Conservation (phyloP, 2,113 vertebrate genomes). For the Pundamilia nyererei region DNA sequence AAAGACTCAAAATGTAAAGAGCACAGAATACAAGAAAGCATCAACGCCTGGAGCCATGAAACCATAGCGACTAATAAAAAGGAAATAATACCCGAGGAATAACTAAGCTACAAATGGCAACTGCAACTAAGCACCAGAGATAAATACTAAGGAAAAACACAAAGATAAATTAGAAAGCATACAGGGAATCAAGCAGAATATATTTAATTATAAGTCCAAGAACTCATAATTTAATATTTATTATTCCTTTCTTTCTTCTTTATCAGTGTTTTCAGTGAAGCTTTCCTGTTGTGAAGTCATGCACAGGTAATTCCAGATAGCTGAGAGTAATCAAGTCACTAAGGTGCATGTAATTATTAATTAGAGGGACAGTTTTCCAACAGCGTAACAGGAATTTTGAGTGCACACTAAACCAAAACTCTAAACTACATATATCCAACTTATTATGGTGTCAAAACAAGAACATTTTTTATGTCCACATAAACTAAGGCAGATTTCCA, state of each 20-base stretch:
- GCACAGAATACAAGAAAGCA: background rate
- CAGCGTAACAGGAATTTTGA: accelerated
- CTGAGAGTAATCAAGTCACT: background rate
- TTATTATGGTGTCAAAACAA: background rate
- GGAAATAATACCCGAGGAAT: background rate
- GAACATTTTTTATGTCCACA: accelerated
- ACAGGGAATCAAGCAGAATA: background rate
- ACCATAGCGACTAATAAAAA: background rate
- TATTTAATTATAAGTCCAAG: background rate
- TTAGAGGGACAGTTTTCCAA: background rate
- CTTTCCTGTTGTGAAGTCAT: background rate
- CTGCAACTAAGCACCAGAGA: background rate
- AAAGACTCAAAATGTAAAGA: background rate
- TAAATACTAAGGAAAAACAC: background rate
- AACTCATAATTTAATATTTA: background rate
- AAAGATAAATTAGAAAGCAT: background rate
- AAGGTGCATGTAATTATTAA: background rate
- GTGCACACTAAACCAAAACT: background rate
- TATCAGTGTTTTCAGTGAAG: background rate
- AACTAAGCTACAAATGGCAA: background rate
- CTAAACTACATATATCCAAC: background rate
- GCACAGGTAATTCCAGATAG: background rate
- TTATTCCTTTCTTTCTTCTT: background rate
- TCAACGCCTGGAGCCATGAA: background rate
- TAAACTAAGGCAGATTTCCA: background rate